phyloP scores from a whole-genome alignment of 2,888 invertebrate species.

The Hymenopus coronatus region DNA sequence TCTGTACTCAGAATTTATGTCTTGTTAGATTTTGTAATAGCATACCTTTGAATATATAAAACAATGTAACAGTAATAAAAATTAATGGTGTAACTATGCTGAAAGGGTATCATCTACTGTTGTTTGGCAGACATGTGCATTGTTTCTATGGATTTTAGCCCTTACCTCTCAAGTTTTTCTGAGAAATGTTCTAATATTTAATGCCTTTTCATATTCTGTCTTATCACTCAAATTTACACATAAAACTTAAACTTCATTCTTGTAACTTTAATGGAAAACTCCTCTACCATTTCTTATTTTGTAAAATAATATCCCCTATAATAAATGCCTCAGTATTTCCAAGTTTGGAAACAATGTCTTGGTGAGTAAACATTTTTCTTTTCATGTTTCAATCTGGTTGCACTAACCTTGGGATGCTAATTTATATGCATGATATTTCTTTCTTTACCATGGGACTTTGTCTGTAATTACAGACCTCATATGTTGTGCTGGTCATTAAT shows the following conservation, averaged over 20 bases:
- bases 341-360: not conserved
- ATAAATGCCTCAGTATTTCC: not conserved
- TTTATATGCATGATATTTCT: not conserved
- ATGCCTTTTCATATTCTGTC: not conserved
- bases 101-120: too few relatives aligned
- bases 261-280: not conserved
- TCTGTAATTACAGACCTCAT: not conserved
- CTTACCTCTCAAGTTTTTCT: not conserved
- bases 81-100: too few relatives aligned
- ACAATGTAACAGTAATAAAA: too few relatives aligned
- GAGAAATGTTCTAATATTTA: not conserved
- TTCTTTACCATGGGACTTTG: too few relatives aligned
- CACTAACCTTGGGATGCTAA: not conserved
- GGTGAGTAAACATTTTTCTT: not conserved
- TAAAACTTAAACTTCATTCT: not conserved
- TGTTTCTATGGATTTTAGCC: not conserved
- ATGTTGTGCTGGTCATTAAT: not conserved
- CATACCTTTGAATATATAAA: too few relatives aligned
- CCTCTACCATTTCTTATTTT: not conserved
- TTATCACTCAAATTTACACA: not conserved
- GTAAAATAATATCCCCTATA: not conserved
- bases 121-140: not conserved
- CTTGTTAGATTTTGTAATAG: too few relatives aligned
- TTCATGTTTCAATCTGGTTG: not conserved
- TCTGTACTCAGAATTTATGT: too few relatives aligned